Evolutionary conservation across 2,888 invertebrate species (phyloP), one percentile per base, ranked within the genome.

Genomic region (Chydorus sphaericus): DNA sequence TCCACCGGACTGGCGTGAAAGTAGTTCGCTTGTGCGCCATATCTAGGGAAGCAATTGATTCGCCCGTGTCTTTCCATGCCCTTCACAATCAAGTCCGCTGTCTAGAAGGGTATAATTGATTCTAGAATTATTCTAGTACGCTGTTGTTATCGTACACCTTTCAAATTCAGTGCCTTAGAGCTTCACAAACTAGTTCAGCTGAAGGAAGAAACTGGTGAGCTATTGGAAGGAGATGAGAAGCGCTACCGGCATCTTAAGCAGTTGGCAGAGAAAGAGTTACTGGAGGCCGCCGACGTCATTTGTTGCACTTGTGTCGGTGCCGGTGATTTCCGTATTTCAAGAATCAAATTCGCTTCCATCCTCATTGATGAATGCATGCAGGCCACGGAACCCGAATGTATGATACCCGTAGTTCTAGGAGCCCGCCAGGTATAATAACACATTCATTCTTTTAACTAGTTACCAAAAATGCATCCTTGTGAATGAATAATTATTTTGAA

Each of bases 221-320:
- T 99, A 58, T 92, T 93, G 4, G 88, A 89, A 0, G 85, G 86
- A 0, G 98, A 99, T 69, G 97, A 98, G 69, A 85, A 94, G 61
- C 78, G 97, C 1, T 97, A 93, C 67, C 77, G 93, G 1, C 82
- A 85, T 60, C 70, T 97, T 62, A 91, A 94, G 62, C 87, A 92
- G 65, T 81, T 85, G 29, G 85, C 92, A 8, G 97, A 97, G 67
- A 81, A 88, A 55, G 85, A 93, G 62, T 73, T 97, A 11, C 70
- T 92, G 3, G 91, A 91, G 69, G 91, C 93, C 0, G 98, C 98
- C 1, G 98, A 99, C 70, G 98, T 98, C 0, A 93, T 99, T 56
- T 97, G 97, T 67, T 96, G 96, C 67, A 99, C 98, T 0, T 98
- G 98, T 69, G 97, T 98, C 0, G 96, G 96, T 11, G 96, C 98